A percentile compares a stretch with the other conserved stretches of the same genome.
phyloP scores from a whole-genome alignment of 2,888 invertebrate species.

The Drosophila yooni region DNA sequence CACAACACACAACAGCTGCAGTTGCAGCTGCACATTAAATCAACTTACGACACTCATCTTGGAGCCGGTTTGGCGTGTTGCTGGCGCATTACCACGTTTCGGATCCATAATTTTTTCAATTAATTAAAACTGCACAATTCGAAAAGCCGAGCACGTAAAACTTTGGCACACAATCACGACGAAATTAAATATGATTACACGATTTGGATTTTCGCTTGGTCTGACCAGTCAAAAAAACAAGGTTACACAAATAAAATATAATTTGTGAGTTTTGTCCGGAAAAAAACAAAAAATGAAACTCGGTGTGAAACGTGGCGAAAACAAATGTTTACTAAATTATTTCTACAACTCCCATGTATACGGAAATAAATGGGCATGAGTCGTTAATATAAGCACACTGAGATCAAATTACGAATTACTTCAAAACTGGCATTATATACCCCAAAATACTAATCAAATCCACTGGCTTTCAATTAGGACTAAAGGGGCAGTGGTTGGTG shows the following conservation, averaged over 20 bases:
- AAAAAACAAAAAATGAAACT: constrained; percentile 21
- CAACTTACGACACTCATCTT: constrained; percentile 67
- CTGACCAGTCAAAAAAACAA: constrained; percentile 9
- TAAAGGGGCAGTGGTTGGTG: neutral
- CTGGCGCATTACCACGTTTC: constrained; percentile 57
- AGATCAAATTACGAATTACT: constrained; percentile 5
- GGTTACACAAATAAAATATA: constrained; percentile 32
- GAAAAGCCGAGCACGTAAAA: constrained; percentile 42
- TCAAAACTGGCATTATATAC: neutral
- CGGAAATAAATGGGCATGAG: neutral
- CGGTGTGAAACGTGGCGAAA: constrained; percentile 46
- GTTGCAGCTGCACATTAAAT: constrained; percentile 7
- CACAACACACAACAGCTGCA: neutral
- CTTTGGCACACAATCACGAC: constrained; percentile 45
- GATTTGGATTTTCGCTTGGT: constrained; percentile 2
- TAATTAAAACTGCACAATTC: constrained; percentile 25
- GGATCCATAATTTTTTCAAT: constrained; percentile 56
- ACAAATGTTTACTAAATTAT: constrained; percentile 57
- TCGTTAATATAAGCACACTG: constrained; percentile 34
- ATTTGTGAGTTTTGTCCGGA: constrained; percentile 33
- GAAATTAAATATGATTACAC: constrained; percentile 22
- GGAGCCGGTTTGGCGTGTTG: constrained; percentile 60
- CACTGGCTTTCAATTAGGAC: neutral
- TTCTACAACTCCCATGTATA: neutral
- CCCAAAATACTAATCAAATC: neutral